Evolutionary conservation across 2,797 vertebrate species (phyloP).

Genomic region (Rhincodon typus): DNA sequence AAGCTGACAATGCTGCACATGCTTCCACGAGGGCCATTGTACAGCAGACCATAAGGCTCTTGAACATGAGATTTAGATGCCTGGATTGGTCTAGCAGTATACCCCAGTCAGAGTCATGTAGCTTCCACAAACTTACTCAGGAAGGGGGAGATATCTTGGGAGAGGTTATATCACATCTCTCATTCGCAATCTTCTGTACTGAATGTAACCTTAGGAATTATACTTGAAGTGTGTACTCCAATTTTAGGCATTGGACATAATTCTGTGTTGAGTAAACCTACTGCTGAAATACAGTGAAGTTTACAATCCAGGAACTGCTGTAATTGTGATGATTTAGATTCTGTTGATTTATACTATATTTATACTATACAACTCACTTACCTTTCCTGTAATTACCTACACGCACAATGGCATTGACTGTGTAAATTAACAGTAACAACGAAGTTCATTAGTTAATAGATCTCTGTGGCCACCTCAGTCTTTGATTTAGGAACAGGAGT

Average conservation of each 20-base stretch:
- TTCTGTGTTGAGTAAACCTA: neutral
- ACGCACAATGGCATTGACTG: neutral
- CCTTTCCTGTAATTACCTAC: neutral
- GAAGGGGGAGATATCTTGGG: too few species aligned
- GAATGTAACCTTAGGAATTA: neutral
- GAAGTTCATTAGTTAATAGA: neutral
- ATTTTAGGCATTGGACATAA: neutral
- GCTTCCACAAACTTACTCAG: too few species aligned
- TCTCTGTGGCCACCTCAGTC: neutral
- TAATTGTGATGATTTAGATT: neutral
- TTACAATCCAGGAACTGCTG: neutral
- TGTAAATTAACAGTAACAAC: neutral
- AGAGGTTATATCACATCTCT: neutral
- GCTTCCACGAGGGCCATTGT: too few species aligned
- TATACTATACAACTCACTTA: neutral
- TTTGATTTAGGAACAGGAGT: neutral
- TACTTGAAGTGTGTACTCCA: neutral
- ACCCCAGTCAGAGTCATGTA: too few species aligned
- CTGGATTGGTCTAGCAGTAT: too few species aligned
- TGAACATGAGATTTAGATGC: too few species aligned
- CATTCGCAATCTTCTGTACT: neutral
- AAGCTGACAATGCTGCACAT: too few species aligned
- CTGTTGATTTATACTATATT: neutral
- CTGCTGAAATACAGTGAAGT: neutral
- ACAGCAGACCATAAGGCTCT: too few species aligned